These are phyloP conservation scores for Agrotis clavis DNA, from an alignment of 2,888 invertebrate species.

Conservation along the genomic window DNA sequence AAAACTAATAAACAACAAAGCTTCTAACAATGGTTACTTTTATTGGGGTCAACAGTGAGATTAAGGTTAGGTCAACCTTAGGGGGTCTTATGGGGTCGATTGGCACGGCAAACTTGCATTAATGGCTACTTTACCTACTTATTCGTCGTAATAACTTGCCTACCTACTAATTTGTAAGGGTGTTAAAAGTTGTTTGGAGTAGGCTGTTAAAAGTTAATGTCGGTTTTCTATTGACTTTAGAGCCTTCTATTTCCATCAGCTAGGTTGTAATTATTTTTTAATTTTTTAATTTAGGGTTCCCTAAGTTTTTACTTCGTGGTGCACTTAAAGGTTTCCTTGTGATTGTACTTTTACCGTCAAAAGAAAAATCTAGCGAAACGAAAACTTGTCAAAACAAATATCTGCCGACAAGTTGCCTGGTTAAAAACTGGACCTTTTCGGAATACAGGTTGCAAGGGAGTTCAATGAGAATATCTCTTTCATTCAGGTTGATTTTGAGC, in stretches of 20 bases:
- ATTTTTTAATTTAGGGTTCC: no score
- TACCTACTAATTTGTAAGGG: slow-evolving; percentile 53
- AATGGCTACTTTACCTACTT: slow-evolving; percentile 73
- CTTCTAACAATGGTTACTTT: slow-evolving; percentile 32
- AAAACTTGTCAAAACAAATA: no score
- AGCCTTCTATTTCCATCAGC: not conserved
- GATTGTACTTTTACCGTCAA: no score
- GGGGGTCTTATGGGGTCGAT: slow-evolving; percentile 69
- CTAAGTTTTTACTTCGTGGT: no score
- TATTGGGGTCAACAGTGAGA: slow-evolving; percentile 74
- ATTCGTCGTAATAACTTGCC: slow-evolving; percentile 63
- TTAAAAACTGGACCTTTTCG: no score
- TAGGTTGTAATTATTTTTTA: no score
- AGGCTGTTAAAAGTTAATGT: slow-evolving; percentile 31
- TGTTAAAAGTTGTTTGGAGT: slow-evolving; percentile 29
- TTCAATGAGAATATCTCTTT: no score
- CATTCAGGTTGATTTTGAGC: no score
- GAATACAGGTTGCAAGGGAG: no score
- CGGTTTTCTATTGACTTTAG: not conserved
- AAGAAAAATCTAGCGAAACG: no score
- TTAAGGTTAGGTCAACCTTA: slow-evolving; percentile 74
- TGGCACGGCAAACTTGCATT: slow-evolving; percentile 88
- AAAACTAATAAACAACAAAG: slow-evolving; percentile 54
- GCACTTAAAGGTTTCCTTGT: no score
- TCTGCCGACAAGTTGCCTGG: no score